Evolutionary conservation across 2,797 vertebrate species (phyloP).

Genomic region (Schizothorax lantsangensis): DNA sequence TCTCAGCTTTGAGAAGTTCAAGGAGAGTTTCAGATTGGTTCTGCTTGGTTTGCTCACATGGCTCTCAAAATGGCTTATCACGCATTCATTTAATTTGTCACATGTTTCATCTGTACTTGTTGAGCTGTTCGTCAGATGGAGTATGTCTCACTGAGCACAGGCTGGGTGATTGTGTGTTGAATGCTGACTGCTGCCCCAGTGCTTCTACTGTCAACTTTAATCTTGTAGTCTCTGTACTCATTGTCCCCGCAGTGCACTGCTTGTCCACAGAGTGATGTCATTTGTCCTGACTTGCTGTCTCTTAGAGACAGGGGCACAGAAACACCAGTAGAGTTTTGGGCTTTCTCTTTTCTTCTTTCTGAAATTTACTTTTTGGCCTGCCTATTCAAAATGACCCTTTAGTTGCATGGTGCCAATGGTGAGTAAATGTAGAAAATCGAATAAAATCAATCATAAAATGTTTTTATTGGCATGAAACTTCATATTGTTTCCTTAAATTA

Average conservation of each 20-base stretch:
- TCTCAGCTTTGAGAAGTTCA: neutral
- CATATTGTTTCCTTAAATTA: neutral
- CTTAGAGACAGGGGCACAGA: constrained; percentile 42
- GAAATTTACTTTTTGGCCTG: neutral
- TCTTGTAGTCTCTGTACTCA: constrained; percentile 38
- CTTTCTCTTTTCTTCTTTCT: constrained; percentile 17
- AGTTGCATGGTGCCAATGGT: too few relatives aligned
- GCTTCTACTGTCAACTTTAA: constrained; percentile 53
- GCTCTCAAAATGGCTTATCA: neutral
- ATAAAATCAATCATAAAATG: too few relatives aligned
- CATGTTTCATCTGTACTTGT: constrained; percentile 29
- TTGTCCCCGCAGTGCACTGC: constrained; percentile 41
- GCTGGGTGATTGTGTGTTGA: constrained; percentile 38
- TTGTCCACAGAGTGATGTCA: constrained; percentile 49
- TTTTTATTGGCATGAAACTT: neutral
- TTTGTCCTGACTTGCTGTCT: constrained; percentile 51
- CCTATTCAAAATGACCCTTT: neutral
- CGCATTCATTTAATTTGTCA: neutral
- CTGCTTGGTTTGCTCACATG: neutral
- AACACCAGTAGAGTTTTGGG: constrained; percentile 44
- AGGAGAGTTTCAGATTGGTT: neutral
- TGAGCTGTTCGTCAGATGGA: constrained; percentile 45
- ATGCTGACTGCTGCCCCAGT: constrained; percentile 33
- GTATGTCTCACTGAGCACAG: constrained; percentile 23
- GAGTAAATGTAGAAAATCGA: neutral